Conservation (phyloP, 2,113 vertebrate species). For the Martes martes region DNA sequence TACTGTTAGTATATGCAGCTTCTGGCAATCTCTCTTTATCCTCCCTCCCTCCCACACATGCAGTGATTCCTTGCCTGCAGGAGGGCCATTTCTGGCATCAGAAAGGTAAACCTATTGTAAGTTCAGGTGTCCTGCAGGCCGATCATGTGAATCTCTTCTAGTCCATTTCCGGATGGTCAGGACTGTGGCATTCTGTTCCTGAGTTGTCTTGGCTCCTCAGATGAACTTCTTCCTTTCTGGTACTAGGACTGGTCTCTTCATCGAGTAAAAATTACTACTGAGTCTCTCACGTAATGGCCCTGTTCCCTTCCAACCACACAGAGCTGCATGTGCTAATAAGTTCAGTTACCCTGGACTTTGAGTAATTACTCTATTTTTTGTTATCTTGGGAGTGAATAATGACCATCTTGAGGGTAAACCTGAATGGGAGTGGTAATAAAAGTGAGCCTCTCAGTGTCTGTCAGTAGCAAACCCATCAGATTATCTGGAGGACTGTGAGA, state of each 20-base stretch:
- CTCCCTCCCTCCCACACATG: fast-evolving
- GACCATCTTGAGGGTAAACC: background rate
- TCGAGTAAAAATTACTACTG: background rate
- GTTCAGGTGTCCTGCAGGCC: background rate
- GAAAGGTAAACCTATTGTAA: background rate
- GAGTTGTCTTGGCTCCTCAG: background rate
- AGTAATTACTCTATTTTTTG: background rate
- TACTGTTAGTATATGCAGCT: background rate
- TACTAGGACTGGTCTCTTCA: background rate
- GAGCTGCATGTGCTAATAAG: background rate
- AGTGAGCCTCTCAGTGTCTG: background rate
- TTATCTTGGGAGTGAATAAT: background rate
- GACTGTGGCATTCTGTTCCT: background rate
- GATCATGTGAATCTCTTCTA: background rate
- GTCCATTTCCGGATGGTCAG: background rate
- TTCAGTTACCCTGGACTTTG: background rate
- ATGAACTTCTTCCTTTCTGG: background rate
- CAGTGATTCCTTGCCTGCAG: background rate
- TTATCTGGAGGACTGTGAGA: background rate
- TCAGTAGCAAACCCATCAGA: background rate
- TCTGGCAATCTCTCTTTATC: background rate
- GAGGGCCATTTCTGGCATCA: background rate
- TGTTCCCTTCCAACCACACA: background rate
- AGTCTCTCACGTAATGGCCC: background rate
- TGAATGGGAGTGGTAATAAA: background rate